Base-by-base conservation (phyloP, 2,113 vertebrate species). In the Syrmaticus mikado region DNA sequence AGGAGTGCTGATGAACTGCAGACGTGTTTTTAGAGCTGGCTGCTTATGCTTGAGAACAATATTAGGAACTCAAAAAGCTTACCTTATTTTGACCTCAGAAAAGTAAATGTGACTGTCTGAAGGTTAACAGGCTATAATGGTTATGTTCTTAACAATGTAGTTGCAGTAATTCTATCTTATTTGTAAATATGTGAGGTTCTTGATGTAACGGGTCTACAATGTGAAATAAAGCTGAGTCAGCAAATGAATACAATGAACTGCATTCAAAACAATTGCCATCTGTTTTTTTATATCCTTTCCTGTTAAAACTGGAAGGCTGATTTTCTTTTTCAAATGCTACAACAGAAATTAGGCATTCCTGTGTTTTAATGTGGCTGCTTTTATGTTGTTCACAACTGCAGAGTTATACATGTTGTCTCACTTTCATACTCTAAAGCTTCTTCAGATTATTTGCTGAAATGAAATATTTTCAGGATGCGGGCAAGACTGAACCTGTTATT, bases 181-280 rank as follows among this genome's bases (percentile, higher is more conserved):
- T 85, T 74, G 87, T 57, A 66, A 74, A 66, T 45, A 85, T 66
- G 83, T 87, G 60, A 65, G 48, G 78, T 45, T 80, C 48, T 85
- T n/a, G 55, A 10, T 85, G 71, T 48, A 60, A 32, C 74, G 40
- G 19, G 22, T 55, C 65, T 82, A 6, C 32, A 65, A 28, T 75
- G 75, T 57, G 67, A 66, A 82, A 32, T 55, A 43, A 79, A 92
- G 61, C 71, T 90, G 89, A 92, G 71, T 92, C 83, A 90, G 87
- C 67, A 55, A 61, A 82, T 52, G 46, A 82, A 73, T 57, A 71
- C 71, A 74, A 36, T 65, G 74, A 87, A 82, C 20, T 61, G 55
- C 79, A 46, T 53, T 53, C 71, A 12, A 28, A 90, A 77, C 58
- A 52, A 15, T 46, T 75, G 62, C 83, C 83, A 79, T 81, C 86